These are phyloP conservation scores for Maylandia zebra DNA, from an alignment of 2,113 vertebrate species.

Conservation along the genomic window DNA sequence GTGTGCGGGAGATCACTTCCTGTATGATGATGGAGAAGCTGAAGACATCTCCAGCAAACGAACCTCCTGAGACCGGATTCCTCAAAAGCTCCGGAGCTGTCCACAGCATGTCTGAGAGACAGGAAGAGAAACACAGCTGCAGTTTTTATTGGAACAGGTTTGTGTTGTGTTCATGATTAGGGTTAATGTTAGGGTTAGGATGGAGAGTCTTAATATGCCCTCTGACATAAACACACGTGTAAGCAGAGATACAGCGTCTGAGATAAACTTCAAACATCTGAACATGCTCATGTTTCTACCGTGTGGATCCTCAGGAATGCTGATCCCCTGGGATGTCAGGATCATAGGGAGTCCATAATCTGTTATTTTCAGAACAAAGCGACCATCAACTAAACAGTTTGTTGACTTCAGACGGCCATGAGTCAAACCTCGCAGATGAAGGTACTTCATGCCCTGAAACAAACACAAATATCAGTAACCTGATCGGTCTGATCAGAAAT, in stretches of 20 bases:
- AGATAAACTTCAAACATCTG: not conserved
- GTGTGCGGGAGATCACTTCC: constrained; percentile 79
- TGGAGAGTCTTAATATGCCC: not conserved
- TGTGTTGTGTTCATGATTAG: not conserved
- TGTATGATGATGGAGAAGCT: constrained; percentile 84
- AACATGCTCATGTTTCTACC: not conserved
- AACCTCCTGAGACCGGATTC: constrained; percentile 45
- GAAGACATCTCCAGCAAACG: constrained; percentile 76
- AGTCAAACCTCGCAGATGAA: constrained; percentile 76
- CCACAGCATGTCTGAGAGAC: constrained; percentile 70
- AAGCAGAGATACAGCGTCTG: not conserved
- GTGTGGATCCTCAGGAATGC: constrained; percentile 21
- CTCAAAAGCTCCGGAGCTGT: constrained; percentile 56
- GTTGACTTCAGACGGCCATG: constrained; percentile 85
- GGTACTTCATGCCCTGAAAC: constrained; percentile 79
- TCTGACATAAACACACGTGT: not conserved
- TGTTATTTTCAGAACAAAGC: constrained; percentile 85
- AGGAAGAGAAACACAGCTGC: not conserved
- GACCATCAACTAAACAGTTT: constrained; percentile 85
- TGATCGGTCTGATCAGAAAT: not conserved
- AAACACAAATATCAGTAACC: not conserved
- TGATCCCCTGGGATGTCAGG: constrained; percentile 71
- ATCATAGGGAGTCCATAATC: constrained; percentile 78
- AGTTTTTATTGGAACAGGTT: not conserved
- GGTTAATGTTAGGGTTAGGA: not conserved